A percentile compares a stretch with the other conserved stretches of the same genome.
Evolutionary conservation across 2,888 invertebrate genomes (phyloP).

Genomic region (Nomada hirtipes): DNA sequence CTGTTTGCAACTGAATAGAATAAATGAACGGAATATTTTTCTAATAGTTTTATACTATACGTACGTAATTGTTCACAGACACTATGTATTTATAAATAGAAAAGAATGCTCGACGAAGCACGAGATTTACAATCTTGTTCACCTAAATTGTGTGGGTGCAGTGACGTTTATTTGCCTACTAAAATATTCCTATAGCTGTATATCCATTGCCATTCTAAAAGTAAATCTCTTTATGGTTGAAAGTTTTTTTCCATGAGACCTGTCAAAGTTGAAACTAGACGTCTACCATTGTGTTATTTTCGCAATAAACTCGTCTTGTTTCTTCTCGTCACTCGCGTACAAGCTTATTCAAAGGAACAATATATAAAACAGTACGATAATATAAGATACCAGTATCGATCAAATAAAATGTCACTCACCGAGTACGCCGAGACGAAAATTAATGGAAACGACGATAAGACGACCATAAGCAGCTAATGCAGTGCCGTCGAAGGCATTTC

Average conservation of each 20-base stretch:
- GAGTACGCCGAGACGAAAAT: conserved; percentile 95
- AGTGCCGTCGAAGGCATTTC: conserved; percentile 98
- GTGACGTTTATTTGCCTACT: neutral
- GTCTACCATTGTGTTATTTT: neutral
- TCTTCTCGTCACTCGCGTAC: too few relatives aligned
- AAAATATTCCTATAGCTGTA: neutral
- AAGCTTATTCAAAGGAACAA: neutral
- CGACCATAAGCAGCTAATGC: conserved; percentile 96
- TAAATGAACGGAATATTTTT: too few relatives aligned
- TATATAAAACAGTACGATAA: neutral
- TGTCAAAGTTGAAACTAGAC: neutral
- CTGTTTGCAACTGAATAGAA: too few relatives aligned
- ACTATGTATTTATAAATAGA: conserved; percentile 1
- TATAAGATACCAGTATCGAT: neutral
- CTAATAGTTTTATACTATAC: too few relatives aligned
- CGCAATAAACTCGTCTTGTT: too few relatives aligned
- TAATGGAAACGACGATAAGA: conserved; percentile 95
- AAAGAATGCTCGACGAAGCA: neutral
- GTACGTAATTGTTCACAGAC: too few relatives aligned
- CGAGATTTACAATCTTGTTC: neutral
- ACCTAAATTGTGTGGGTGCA: conserved; percentile 11
- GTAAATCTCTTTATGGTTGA: neutral
- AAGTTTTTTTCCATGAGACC: neutral
- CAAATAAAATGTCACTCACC: conserved; percentile 56
- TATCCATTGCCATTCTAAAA: neutral